phyloP scores from a whole-genome alignment of 2,888 invertebrate genomes.

The Thereva nobilitata region DNA sequence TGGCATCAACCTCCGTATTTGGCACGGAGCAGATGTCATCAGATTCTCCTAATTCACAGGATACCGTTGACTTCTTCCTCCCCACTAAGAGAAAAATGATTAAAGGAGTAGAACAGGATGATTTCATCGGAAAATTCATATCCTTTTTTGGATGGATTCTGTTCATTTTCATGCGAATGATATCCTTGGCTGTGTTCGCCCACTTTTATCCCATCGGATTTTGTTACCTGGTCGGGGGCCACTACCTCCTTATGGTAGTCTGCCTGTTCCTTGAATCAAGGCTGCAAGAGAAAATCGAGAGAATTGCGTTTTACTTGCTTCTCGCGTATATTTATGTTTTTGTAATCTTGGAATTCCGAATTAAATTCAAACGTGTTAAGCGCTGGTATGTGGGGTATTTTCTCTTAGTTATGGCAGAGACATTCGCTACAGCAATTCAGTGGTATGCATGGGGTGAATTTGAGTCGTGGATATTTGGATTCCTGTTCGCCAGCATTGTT shows the following conservation, averaged over 20 bases:
- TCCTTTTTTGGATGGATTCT: constrained; percentile 78
- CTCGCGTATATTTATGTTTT: constrained; percentile 75
- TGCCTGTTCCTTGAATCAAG: constrained; percentile 69
- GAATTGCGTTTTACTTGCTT: constrained; percentile 68
- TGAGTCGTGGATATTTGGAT: constrained; percentile 73
- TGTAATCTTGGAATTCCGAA: constrained; percentile 77
- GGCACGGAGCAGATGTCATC: neutral
- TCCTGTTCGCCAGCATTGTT: constrained; percentile 66
- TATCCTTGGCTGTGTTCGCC: constrained; percentile 71
- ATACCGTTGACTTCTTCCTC: constrained; percentile 52
- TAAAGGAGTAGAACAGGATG: constrained; percentile 75
- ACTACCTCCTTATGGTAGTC: constrained; percentile 69
- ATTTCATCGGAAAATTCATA: constrained; percentile 69
- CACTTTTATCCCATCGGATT: constrained; percentile 68
- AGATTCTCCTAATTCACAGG: neutral
- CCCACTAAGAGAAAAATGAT: constrained; percentile 61
- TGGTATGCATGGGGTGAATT: constrained; percentile 67
- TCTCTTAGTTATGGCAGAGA: constrained; percentile 68
- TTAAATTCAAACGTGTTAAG: constrained; percentile 73
- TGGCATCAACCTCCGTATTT: neutral
- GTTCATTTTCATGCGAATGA: constrained; percentile 72
- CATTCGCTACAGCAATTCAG: constrained; percentile 68
- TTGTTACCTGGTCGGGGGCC: constrained; percentile 64
- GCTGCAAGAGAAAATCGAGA: constrained; percentile 60
- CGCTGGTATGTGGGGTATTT: constrained; percentile 73